Percentiles rank a stretch among this genome's conserved stretches.
These are phyloP conservation scores for Caradrina kadenii DNA, from an alignment of 2,888 invertebrate species.

Conservation along the genomic window DNA sequence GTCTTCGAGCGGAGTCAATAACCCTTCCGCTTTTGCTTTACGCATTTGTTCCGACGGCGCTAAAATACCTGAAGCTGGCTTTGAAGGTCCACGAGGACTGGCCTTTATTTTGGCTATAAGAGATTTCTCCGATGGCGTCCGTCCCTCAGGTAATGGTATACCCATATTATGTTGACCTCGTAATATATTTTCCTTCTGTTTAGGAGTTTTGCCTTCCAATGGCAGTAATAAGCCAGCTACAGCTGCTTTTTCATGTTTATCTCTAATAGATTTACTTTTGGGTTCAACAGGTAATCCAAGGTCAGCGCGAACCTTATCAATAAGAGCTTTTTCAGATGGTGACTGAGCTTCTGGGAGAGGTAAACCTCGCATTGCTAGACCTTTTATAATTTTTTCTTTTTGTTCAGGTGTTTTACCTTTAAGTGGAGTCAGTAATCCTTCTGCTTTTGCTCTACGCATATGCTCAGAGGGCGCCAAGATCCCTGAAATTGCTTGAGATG, in stretches of 20 bases:
- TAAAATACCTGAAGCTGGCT: no score
- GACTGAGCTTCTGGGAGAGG: conserved; percentile 49
- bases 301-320: conserved; percentile 63
- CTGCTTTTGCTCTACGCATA: background rate
- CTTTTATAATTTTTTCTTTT: conserved; percentile 52
- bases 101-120: conserved; percentile 41
- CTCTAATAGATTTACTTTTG: conserved; percentile 51
- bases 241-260: conserved; percentile 62
- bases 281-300: conserved; percentile 68
- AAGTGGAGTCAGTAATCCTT: background rate
- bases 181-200: conserved; percentile 66
- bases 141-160: conserved; percentile 50
- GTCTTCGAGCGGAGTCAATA: conserved; percentile 47
- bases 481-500: background rate
- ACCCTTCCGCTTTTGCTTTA: conserved; percentile 52
- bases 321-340: conserved; percentile 59
- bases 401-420: conserved; percentile 31
- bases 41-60: conserved; percentile 50
- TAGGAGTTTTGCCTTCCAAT: conserved; percentile 49
- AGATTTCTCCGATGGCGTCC: conserved; percentile 61
- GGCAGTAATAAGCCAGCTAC: conserved; percentile 57
- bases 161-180: conserved; percentile 50
- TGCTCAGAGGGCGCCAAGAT: background rate
- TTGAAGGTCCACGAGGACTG: background rate
- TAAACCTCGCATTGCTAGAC: conserved; percentile 42